These are phyloP conservation scores for Acipenser ruthenus DNA, from an alignment of 2,797 vertebrate species.

Conservation along the genomic window DNA sequence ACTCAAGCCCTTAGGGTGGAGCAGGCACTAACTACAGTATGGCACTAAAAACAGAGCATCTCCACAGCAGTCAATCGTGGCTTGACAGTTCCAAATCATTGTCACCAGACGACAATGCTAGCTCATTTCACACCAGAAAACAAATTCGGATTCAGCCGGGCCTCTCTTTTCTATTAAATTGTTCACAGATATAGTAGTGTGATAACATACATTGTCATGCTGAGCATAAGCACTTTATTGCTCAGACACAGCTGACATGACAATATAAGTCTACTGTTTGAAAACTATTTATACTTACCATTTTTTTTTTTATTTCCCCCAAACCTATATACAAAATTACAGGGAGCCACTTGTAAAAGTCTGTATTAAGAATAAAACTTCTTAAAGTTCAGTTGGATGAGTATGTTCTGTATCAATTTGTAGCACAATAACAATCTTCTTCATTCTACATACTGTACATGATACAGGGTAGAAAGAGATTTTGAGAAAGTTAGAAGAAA, in stretches of 20 bases:
- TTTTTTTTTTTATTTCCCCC: too few relatives aligned
- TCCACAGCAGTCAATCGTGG: slow-evolving; percentile 16
- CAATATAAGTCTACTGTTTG: slow-evolving; percentile 14
- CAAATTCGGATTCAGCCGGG: slow-evolving; percentile 29
- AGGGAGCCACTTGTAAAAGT: too few relatives aligned
- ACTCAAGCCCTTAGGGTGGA: slow-evolving; percentile 6
- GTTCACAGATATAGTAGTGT: slow-evolving; percentile 24
- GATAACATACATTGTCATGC: slow-evolving; percentile 29
- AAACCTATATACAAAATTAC: too few relatives aligned
- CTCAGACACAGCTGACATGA: slow-evolving; percentile 22
- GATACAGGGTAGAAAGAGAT: too few relatives aligned
- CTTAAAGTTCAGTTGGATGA: too few relatives aligned
- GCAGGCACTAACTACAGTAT: slow-evolving; percentile 5
- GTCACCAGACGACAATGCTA: slow-evolving; percentile 25
- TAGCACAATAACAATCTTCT: too few relatives aligned
- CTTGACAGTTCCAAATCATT: slow-evolving; percentile 24
- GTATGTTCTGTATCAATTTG: too few relatives aligned
- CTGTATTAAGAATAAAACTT: too few relatives aligned
- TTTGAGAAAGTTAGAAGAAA: too few relatives aligned
- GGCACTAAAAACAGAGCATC: slow-evolving; percentile 17
- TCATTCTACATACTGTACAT: too few relatives aligned
- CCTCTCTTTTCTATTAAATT: slow-evolving; percentile 29
- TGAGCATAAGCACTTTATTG: slow-evolving; percentile 30
- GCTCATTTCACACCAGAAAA: slow-evolving; percentile 32
- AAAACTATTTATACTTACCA: too few relatives aligned